Evolutionary conservation across 2,888 invertebrate species (phyloP), one percentile per base, ranked within the genome.

Genomic region (Dilophus febrilis): DNA sequence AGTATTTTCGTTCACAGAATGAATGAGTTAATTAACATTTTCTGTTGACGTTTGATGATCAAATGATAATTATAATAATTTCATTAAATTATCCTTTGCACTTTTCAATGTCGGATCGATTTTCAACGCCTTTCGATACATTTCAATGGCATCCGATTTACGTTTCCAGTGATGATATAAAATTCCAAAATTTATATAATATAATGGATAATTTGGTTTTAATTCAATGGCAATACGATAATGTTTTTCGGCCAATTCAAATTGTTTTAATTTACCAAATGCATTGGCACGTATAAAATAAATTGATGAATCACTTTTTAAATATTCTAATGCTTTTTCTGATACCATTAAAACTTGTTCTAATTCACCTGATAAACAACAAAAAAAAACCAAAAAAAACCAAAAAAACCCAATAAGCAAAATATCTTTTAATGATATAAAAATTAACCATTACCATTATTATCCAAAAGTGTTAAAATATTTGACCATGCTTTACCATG

Each of bases 401-500:
- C 7, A n/a, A n/a, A n/a, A n/a, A n/a, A n/a, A n/a, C n/a, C n/a
- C n/a, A n/a, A n/a, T n/a, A n/a, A n/a, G n/a, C n/a, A n/a, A n/a
- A n/a, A n/a, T n/a, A n/a, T n/a, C n/a, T n/a, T n/a, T n/a, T n/a
- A n/a, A n/a, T n/a, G n/a, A n/a, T n/a, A n/a, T n/a, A n/a, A n/a
- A n/a, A n/a, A n/a, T n/a, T n/a, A n/a, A n/a, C n/a, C n/a, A n/a
- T n/a, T n/a, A 65, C 78, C 78, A 45, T 75, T 68, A 48, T 80
- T 80, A 55, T 90, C 88, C 42, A 86, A 61, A 50, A 92, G 70
- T 7, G 92, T 80, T 38, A 94, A 66, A 53, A 86, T 73, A 56
- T 95, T 97, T 35, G 82, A 85, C 95, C 95, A 95, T 0, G 94
- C 86, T 46, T 82, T 74, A 7, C 73, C 68, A 57, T 94, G 91